These are phyloP conservation scores for Eremophila alpestris DNA, from an alignment of 2,797 vertebrate species.

Conservation along the genomic window DNA sequence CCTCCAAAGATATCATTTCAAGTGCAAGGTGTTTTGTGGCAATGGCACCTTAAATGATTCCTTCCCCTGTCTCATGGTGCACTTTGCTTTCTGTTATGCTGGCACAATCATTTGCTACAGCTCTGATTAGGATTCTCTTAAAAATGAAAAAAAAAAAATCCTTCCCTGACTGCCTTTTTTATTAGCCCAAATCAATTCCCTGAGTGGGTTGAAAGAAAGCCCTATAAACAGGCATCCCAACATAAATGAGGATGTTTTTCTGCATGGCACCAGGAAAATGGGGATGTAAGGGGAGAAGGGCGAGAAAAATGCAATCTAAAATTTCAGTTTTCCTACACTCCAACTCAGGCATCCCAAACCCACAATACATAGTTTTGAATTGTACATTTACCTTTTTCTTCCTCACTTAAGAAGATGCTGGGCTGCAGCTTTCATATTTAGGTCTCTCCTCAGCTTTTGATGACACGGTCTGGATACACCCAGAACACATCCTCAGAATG, in stretches of 20 bases:
- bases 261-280: not conserved
- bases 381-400: not conserved
- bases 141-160: not conserved
- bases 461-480: not conserved
- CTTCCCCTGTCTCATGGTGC: not conserved
- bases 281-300: not conserved
- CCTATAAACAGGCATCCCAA: not conserved
- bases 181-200: not conserved
- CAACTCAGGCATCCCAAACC: not conserved
- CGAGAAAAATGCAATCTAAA: not conserved
- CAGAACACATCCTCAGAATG: accelerated
- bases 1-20: not conserved
- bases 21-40: slow-evolving; percentile 12
- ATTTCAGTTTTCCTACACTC: not conserved
- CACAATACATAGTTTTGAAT: not conserved
- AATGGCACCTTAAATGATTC: not conserved
- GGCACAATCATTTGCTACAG: not conserved
- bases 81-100: not conserved
- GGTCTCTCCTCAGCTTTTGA: not conserved
- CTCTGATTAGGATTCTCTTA: not conserved
- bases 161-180: not conserved
- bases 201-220: not conserved
- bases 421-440: not conserved
- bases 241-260: not conserved
- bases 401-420: not conserved